These are phyloP conservation scores for Mystacides longicornis DNA, from an alignment of 2,888 invertebrate species.

Conservation along the genomic window DNA sequence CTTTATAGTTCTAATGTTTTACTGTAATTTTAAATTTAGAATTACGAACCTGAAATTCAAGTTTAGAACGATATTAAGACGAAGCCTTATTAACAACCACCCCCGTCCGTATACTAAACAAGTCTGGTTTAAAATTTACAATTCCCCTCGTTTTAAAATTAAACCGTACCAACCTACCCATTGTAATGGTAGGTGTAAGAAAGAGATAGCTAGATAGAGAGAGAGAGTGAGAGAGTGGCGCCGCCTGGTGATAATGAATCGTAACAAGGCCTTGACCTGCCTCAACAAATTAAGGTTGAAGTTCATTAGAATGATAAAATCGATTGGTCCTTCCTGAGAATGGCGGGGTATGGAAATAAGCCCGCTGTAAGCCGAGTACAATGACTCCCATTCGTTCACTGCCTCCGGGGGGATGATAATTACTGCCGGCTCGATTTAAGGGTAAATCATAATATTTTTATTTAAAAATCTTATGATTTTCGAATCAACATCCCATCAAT, in stretches of 20 bases:
- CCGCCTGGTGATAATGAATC: slow-evolving; percentile 18
- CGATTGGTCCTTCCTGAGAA: slow-evolving; percentile 18
- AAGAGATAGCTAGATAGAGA: no score
- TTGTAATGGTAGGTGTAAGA: no score
- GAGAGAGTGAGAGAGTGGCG: not conserved
- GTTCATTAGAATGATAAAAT: slow-evolving; percentile 27
- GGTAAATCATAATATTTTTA: slow-evolving; percentile 7
- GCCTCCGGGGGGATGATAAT: slow-evolving; percentile 24
- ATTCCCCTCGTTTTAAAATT: not conserved
- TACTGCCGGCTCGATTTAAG: slow-evolving; percentile 17
- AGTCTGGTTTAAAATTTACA: not conserved
- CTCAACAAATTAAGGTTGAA: slow-evolving; percentile 25
- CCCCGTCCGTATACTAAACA: not conserved
- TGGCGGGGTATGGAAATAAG: slow-evolving; percentile 6
- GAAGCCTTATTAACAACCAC: no score
- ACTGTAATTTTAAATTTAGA: no score
- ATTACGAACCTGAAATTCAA: no score
- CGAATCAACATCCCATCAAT: no score
- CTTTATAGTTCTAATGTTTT: no score
- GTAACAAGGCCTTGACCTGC: slow-evolving; percentile 22
- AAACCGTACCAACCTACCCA: no score
- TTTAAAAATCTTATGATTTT: not conserved
- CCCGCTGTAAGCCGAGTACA: slow-evolving; percentile 11
- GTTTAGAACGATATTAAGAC: no score
- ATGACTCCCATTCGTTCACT: slow-evolving; percentile 14